phyloP scores from a whole-genome alignment of 1,140 invertebrate genomes.

The Aphaenogaster rudis region DNA sequence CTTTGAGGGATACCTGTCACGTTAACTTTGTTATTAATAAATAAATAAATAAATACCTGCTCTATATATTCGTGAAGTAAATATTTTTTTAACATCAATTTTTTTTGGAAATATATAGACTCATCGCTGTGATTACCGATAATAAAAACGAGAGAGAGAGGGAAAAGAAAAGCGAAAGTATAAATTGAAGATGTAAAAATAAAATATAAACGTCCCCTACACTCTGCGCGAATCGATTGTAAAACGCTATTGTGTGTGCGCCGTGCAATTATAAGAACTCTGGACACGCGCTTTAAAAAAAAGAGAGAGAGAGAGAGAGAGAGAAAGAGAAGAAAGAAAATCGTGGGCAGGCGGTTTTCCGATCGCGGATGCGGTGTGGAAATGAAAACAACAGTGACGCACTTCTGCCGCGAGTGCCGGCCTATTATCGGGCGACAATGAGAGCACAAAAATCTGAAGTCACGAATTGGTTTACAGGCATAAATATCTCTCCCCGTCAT shows the following conservation, averaged over 20 bases:
- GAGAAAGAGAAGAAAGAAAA: background rate
- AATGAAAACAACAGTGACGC: constrained; percentile 18
- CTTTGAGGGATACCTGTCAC: background rate
- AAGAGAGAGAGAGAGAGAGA: background rate
- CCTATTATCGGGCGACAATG: background rate
- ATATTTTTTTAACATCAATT: background rate
- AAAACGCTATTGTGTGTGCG: constrained; percentile 9
- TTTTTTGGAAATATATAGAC: background rate
- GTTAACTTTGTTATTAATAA: constrained; percentile 9
- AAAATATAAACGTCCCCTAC: background rate
- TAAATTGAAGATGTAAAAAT: constrained; percentile 16
- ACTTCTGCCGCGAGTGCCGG: background rate
- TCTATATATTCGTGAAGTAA: background rate
- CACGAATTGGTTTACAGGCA: background rate
- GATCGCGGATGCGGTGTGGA: background rate
- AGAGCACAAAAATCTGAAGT: background rate
- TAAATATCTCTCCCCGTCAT: too few species aligned
- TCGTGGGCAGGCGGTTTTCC: background rate
- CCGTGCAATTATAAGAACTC: constrained; percentile 18
- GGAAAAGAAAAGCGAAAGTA: constrained; percentile 5
- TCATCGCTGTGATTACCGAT: background rate
- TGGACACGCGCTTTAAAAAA: background rate
- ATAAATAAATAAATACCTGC: background rate
- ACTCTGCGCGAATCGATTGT: background rate
- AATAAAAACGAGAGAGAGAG: background rate